Conservation (phyloP, 2,113 vertebrate genomes). For the Tricholaema leucomelas region DNA sequence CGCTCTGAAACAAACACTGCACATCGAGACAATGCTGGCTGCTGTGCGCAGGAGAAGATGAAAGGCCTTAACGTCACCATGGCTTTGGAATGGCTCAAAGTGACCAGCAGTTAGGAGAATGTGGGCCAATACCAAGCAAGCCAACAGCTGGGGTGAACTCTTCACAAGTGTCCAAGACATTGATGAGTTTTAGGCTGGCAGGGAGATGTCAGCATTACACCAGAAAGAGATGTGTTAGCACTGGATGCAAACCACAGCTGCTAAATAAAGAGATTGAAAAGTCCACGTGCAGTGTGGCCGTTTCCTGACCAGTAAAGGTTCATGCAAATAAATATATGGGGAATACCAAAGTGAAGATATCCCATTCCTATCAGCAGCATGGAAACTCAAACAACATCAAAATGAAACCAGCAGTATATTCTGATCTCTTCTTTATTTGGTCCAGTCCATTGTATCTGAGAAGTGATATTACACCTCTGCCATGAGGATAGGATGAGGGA, state of each 20-base stretch:
- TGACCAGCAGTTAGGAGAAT: rapidly evolving
- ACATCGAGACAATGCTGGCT: rapidly evolving
- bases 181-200: background rate
- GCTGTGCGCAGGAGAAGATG: background rate
- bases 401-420: background rate
- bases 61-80: background rate
- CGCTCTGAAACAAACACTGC: background rate
- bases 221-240: background rate
- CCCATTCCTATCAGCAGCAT: no score
- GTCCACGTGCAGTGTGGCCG: rapidly evolving
- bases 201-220: background rate
- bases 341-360: rapidly evolving
- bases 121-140: rapidly evolving
- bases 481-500: no score
- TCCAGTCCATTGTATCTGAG: rapidly evolving
- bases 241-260: background rate
- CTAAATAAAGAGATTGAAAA: background rate
- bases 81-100: background rate
- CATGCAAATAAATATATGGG: rapidly evolving
- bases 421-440: background rate
- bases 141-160: background rate
- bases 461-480: background rate
- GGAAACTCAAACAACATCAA: background rate
- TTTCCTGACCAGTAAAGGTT: background rate
- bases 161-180: rapidly evolving